Conservation (phyloP, 2,113 vertebrate species). For the Arothron firmamentum region DNA sequence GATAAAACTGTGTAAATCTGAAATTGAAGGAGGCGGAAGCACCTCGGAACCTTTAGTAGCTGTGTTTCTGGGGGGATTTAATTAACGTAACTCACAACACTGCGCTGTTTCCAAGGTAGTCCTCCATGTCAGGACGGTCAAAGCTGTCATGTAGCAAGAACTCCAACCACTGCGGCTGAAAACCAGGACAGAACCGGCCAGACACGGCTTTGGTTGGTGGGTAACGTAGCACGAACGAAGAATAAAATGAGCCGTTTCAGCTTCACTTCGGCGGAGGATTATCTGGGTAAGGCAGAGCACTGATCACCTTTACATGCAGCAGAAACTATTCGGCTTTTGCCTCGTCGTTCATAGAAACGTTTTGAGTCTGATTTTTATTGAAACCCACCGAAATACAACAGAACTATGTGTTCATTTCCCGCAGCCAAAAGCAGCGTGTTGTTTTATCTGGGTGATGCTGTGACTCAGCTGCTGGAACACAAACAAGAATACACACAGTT, state of each 20-base stretch:
- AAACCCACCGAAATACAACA: too few relatives aligned
- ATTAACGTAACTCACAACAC: constrained; percentile 47
- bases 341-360: background rate
- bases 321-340: too few relatives aligned
- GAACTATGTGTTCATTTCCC: constrained; percentile 2
- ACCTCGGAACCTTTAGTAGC: constrained; percentile 20
- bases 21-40: too few relatives aligned
- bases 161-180: too few relatives aligned
- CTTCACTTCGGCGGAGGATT: constrained; percentile 47
- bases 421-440: constrained; percentile 87
- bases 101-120: constrained; percentile 21
- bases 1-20: background rate
- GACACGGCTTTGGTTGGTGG: too few relatives aligned
- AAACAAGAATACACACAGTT: constrained; percentile 90
- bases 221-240: background rate
- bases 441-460: constrained; percentile 92
- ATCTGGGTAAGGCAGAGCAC: constrained; percentile 54
- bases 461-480: constrained; percentile 90
- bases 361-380: background rate
- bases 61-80: background rate
- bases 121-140: background rate
- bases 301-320: too few relatives aligned
- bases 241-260: constrained; percentile 56
- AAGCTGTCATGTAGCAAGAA: too few relatives aligned
- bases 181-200: too few relatives aligned